Evolutionary conservation across 2,888 invertebrate species (phyloP).

Genomic region (Chrysodeixis includens): DNA sequence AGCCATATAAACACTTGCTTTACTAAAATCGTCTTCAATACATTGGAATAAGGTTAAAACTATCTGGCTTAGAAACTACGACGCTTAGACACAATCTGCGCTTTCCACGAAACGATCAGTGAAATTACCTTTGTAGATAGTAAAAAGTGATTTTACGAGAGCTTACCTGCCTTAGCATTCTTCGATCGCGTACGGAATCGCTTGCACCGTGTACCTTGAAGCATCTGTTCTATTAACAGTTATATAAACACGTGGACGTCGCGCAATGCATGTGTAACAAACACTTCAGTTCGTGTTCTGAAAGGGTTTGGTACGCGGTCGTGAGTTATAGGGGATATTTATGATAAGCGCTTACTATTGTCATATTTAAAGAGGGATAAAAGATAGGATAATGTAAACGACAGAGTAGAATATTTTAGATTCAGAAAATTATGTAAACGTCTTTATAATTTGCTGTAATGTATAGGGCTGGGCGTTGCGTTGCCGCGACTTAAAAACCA

Average conservation of each 20-base stretch:
- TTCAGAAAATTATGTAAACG: conserved; percentile 4
- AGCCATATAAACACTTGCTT: conserved; percentile 25
- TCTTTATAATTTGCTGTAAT: not conserved
- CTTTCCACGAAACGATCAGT: conserved; percentile 51
- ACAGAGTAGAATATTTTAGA: conserved; percentile 25
- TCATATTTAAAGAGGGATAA: conserved; percentile 47
- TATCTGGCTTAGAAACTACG: conserved; percentile 29
- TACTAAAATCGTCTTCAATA: conserved; percentile 22
- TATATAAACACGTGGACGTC: conserved; percentile 26
- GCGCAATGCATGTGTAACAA: conserved; percentile 44
- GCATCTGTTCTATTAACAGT: conserved; percentile 30
- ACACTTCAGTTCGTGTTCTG: conserved; percentile 17
- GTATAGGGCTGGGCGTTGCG: no score
- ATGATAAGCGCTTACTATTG: conserved; percentile 48
- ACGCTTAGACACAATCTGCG: conserved; percentile 54
- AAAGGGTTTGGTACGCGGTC: conserved; percentile 29
- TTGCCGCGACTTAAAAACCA: no score
- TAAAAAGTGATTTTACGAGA: conserved; percentile 64
- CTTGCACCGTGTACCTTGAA: conserved; percentile 42
- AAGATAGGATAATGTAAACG: conserved; percentile 13
- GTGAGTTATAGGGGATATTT: conserved; percentile 47
- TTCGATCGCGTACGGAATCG: conserved; percentile 41
- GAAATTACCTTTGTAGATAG: conserved; percentile 59
- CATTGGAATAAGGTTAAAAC: conserved; percentile 11
- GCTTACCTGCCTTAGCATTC: conserved; percentile 38